These are phyloP conservation scores for Chionoecetes opilio DNA, from an alignment of 1,140 invertebrate species.

Conservation along the genomic window DNA sequence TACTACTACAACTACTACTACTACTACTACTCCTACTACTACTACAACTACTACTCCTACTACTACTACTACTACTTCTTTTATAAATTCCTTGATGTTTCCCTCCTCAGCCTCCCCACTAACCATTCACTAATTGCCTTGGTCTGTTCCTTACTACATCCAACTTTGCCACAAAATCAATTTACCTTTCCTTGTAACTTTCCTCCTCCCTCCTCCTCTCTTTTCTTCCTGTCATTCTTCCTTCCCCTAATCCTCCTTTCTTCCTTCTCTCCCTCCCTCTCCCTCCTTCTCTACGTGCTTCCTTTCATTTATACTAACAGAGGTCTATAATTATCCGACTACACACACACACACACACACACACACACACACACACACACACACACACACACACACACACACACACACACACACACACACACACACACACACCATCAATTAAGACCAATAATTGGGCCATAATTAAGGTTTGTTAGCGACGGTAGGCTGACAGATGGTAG, in stretches of 20 bases:
- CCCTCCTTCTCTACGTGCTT: neutral
- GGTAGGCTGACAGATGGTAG: constrained; percentile 25
- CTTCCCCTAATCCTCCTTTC: neutral
- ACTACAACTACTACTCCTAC: constrained; percentile 40
- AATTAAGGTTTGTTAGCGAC: constrained; percentile 30
- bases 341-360: neutral
- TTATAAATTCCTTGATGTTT: neutral
- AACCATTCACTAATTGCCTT: neutral
- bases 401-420: constrained; percentile 24
- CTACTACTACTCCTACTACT: constrained; percentile 23
- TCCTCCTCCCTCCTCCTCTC: neutral
- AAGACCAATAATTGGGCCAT: constrained; percentile 29
- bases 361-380: neutral
- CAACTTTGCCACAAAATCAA: neutral
- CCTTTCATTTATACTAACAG: neutral
- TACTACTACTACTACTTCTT: constrained; percentile 39
- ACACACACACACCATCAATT: constrained; percentile 28
- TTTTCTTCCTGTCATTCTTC: neutral
- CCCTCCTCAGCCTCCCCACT: too few species aligned
- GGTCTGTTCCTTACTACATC: neutral
- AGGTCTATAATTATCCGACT: neutral
- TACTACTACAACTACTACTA: constrained; percentile 1
- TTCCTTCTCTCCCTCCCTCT: neutral
- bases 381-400: constrained; percentile 9
- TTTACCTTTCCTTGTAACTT: neutral